Conservation (phyloP, 2,797 vertebrate species). For the Melanotaenia maccullochi region DNA sequence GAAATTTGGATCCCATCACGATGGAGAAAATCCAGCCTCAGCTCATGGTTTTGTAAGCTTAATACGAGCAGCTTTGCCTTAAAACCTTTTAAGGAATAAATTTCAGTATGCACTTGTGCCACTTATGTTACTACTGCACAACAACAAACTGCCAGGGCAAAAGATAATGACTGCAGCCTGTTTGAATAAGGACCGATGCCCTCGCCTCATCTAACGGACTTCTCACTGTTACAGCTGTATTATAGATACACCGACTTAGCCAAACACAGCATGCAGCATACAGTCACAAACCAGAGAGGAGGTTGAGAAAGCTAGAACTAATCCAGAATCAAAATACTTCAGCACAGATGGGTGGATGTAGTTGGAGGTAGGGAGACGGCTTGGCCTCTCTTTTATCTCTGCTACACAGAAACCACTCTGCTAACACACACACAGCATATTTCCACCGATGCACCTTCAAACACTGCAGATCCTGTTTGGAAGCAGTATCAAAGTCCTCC, state of each 20-base stretch:
- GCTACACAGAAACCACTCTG: constrained; percentile 27
- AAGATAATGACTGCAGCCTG: constrained; percentile 26
- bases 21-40: not conserved
- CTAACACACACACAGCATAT: constrained; percentile 34
- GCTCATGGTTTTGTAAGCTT: not conserved
- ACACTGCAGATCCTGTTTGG: constrained; percentile 56
- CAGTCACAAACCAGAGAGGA: constrained; percentile 20
- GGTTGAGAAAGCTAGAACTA: constrained; percentile 11
- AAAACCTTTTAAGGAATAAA: constrained; percentile 10
- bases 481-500: constrained; percentile 66
- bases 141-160: constrained; percentile 38
- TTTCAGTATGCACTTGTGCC: constrained; percentile 24
- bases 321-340: constrained; percentile 38
- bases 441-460: constrained; percentile 65
- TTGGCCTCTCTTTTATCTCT: constrained; percentile 58
- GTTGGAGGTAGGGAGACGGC: constrained; percentile 1
- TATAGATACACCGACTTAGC: constrained; percentile 52
- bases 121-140: constrained; percentile 9
- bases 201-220: constrained; percentile 33
- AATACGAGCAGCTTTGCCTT: constrained; percentile 8
- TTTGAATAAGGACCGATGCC: constrained; percentile 16
- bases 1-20: not conserved
- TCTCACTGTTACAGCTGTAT: constrained; percentile 34
- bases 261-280: constrained; percentile 3
- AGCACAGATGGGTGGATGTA: constrained; percentile 21